Conservation (phyloP, 2,797 vertebrate genomes). For the Petrocephalus schoutedeni region DNA sequence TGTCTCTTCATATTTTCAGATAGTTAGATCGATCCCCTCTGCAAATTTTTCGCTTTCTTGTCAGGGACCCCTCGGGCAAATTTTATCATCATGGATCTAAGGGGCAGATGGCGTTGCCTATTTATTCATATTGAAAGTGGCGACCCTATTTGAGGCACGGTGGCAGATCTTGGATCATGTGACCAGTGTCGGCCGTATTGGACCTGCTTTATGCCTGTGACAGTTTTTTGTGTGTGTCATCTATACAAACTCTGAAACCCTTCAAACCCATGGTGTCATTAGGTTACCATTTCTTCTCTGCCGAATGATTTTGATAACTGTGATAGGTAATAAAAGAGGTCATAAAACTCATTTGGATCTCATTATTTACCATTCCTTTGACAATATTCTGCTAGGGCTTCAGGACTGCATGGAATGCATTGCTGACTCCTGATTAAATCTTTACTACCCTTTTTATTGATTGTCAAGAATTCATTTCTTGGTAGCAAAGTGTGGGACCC, state of each 20-base stretch:
- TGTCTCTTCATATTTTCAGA: background rate
- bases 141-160: background rate
- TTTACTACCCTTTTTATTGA: constrained; percentile 10
- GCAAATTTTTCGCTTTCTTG: no score
- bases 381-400: background rate
- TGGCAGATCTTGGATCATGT: background rate
- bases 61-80: background rate
- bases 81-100: background rate
- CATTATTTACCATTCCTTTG: background rate
- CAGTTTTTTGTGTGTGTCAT: background rate
- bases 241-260: background rate
- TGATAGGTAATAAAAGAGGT: background rate
- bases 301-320: background rate
- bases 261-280: background rate
- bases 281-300: background rate
- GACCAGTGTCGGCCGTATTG: background rate
- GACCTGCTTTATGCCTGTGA: background rate
- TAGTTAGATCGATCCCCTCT: background rate
- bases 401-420: background rate
- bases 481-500: background rate
- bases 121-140: background rate
- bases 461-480: background rate
- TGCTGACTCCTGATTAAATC: background rate
- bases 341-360: background rate
- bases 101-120: background rate